Evolutionary conservation across 2,888 invertebrate genomes (phyloP).

Genomic region (Tribolium freemani): DNA sequence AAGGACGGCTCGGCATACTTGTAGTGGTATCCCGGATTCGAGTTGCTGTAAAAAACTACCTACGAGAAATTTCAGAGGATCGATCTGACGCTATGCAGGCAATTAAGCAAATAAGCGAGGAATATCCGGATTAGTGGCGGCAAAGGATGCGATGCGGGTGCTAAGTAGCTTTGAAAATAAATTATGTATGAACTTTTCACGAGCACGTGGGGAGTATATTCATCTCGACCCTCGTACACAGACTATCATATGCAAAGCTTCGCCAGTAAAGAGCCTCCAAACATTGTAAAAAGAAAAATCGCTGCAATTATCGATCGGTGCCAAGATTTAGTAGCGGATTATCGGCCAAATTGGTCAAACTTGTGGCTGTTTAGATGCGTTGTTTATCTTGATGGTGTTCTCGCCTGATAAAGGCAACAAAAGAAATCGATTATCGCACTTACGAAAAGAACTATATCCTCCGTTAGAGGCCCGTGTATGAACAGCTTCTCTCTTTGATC

Average conservation of each 20-base stretch:
- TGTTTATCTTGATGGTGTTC: constrained; percentile 1
- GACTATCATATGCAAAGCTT: constrained; percentile 25
- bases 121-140: constrained; percentile 46
- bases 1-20: constrained; percentile 74
- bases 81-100: constrained; percentile 24
- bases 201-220: constrained; percentile 21
- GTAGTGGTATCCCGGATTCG: constrained; percentile 74
- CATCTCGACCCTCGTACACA: constrained; percentile 1
- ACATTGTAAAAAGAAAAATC: not conserved
- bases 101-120: constrained; percentile 48
- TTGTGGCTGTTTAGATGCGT: constrained; percentile 7
- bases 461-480: constrained; percentile 75
- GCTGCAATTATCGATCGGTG: constrained; percentile 39
- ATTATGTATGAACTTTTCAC: constrained; percentile 50
- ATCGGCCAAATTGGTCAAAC: constrained; percentile 34
- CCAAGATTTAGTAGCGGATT: constrained; percentile 41
- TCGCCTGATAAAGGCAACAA: not conserved
- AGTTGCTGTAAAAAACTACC: constrained; percentile 65
- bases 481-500: constrained; percentile 72
- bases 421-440: constrained; percentile 54
- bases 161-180: constrained; percentile 52
- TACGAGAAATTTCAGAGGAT: constrained; percentile 39
- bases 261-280: not conserved
- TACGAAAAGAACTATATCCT: constrained; percentile 74
- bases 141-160: constrained; percentile 42